Base-by-base conservation (phyloP, 92 coral and sea anemone species). In the Palythoa grandis region DNA sequence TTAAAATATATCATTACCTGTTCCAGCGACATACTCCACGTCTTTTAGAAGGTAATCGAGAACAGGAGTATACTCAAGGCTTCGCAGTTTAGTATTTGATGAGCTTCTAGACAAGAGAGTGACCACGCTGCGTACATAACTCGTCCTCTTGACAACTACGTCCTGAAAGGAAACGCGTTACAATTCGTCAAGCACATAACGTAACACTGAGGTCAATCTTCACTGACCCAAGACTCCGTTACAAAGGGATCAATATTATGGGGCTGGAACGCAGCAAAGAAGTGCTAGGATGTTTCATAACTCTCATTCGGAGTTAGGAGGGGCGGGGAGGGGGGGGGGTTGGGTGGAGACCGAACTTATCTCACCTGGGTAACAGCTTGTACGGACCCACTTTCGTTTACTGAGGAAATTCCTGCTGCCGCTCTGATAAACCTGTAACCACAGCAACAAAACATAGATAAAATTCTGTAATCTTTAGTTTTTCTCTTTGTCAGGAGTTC, bases 41-140 rank as follows among this genome's bases (percentile, higher is more conserved):
- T 91, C 96, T 83, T 79, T 92, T 60, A 96, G 89, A 25, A 96
- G 80, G 80, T 89, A 91, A 82, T 87, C 88, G 47, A 95, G 86
- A 20, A 93, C 97, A 12, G 98, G 94, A 43, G 95, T 94, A 66
- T 91, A 95, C 66, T 88, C 86, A 76, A 86, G 78, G 77, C 94
- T 86, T 12, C 83, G 75, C 52, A 86, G 92, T 56, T 92, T 89
- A 2, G 92, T 77, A 72, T 91, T 86, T 72, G 92, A 84, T 19
- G 99, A 96, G 74, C 99, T 95, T 63, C 83, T 88, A 60, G 93
- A 93, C 83, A 96, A 83, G 60, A 96, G 89, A 20, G 90, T 89
- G 25, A 90, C 95, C 78, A 95, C 86, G 68, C 95, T 86, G 57
- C 93, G 92, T 0, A 96, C 91, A 71, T 96, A 96, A 23, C 88